Base-by-base conservation (phyloP, 2,888 invertebrate genomes). In the Dasysyrphus albostriatus region DNA sequence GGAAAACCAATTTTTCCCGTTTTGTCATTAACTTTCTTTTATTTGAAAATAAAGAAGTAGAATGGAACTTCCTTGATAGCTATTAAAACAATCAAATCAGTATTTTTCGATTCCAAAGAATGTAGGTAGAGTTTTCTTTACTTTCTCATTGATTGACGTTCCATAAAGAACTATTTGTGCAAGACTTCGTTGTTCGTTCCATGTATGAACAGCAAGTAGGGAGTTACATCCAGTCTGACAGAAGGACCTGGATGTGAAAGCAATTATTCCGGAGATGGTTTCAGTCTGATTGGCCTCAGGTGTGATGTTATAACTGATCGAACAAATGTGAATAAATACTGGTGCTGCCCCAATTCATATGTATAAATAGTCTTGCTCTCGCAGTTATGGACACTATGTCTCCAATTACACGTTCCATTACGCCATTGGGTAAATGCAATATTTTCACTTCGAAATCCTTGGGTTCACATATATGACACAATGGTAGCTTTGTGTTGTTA, bases 341-440 rank as follows among this genome's bases (percentile, higher is more conserved):
- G 73, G n/a, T 72, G 29, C 80, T 49, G 42, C 2, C 37, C 39
- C 39, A 49, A 72, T 65, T 44, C 59, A 59, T 49, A 3, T 24
- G 3, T 24, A 24, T 24, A 24, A 24, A 69, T 44, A 82, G 19
- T 14, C 5, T 39, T 19, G 77, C 58, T 78, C 58, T 78, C 82
- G 24, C 24, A 69, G 82, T 77, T 78, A 82, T 82, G 78, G 74
- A 70, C 85, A 82, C 74, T 82, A 82, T 82, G 82, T 82, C 73
- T 87, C 85, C 85, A 87, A 78, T 82, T 82, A 87, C 82, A 87
- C 58, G 78, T 82, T 82, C 85, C 85, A 87, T 87, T 87, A 78
- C 82, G 70, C 82, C 82, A 82, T 65, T 82, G 77, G 85, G 85
- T 59, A 78, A 87, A 87, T 78, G 58, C 85, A 85, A 85, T 70